phyloP scores from a whole-genome alignment of 2,888 invertebrate species.

The Andrena dorsata region DNA sequence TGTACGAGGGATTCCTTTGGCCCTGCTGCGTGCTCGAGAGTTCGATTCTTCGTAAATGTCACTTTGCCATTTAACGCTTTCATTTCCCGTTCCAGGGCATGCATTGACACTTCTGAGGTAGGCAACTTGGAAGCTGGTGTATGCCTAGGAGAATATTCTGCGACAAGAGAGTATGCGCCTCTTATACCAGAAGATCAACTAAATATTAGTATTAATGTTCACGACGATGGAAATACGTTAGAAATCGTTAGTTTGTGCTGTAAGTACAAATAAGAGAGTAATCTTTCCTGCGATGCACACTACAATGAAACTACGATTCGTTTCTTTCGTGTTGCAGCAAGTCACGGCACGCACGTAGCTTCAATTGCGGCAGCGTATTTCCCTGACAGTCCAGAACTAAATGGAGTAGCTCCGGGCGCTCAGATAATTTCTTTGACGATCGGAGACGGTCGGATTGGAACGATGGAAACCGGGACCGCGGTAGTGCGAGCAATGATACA shows the following conservation, averaged over 20 bases:
- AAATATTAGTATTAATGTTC: slow-evolving; percentile 96
- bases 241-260: slow-evolving; percentile 98
- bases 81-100: slow-evolving; percentile 87
- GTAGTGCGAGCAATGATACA: slow-evolving; percentile 96
- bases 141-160: slow-evolving; percentile 92
- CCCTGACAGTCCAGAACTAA: slow-evolving; percentile 93
- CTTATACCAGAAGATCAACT: slow-evolving; percentile 92
- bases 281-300: not conserved
- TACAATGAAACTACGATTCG: not conserved
- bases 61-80: slow-evolving; percentile 43
- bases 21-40: not conserved
- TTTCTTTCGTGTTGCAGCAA: slow-evolving; percentile 87
- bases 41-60: slow-evolving; percentile 10
- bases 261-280: slow-evolving; percentile 86
- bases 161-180: slow-evolving; percentile 91
- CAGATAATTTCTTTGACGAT: slow-evolving; percentile 96
- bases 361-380: slow-evolving; percentile 97
- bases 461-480: slow-evolving; percentile 99
- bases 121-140: slow-evolving; percentile 93
- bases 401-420: slow-evolving; percentile 98
- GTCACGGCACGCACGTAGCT: slow-evolving; percentile 99
- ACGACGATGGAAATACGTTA: slow-evolving; percentile 94
- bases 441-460: slow-evolving; percentile 95
- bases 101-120: slow-evolving; percentile 92
- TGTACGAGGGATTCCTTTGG: slow-evolving; percentile 22